These are phyloP conservation scores for zebrafish (Danio rerio) DNA, from an alignment of 2,113 vertebrate genomes.

Conservation along the genomic window GRCz12tu NC_133183.1:59889501-59890000, in stretches of 20 bases:
- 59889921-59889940: not conserved
- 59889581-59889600: constrained; percentile 71
- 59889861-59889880: constrained; percentile 36
- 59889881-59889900: constrained; percentile 15
- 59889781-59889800: constrained; percentile 53
- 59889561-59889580: constrained; percentile 45
- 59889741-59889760: constrained; percentile 59
- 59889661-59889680: constrained; percentile 21
- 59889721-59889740: constrained; percentile 27
- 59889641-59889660: not conserved
- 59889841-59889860: constrained; percentile 37
- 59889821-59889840: constrained; percentile 36
- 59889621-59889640: not conserved
- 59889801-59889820: constrained; percentile 54
- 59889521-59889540: constrained; percentile 56
- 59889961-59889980: no score
- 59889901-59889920: constrained; percentile 13
- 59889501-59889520: constrained; percentile 41
- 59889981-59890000: no score
- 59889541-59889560: constrained; percentile 49
- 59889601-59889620: constrained; percentile 55
- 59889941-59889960: no score
- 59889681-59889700: constrained; percentile 43
- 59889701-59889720: constrained; percentile 37
- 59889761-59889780: constrained; percentile 37